phyloP scores from a whole-genome alignment of 1,140 invertebrate genomes.

The Ceratitis capitata region DNA sequence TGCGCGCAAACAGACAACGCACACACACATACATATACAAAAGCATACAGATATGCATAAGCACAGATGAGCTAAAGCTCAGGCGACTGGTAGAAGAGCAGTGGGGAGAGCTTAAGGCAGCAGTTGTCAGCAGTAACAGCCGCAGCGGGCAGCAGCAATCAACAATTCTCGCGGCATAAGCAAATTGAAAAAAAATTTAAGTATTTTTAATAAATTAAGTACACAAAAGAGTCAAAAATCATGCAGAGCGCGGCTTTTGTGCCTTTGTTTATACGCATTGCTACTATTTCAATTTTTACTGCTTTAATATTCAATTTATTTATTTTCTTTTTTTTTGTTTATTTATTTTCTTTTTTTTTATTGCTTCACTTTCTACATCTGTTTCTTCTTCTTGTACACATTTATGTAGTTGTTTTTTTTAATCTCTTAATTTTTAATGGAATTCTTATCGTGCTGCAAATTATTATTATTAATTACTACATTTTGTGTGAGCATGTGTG shows the following conservation, averaged over 20 bases:
- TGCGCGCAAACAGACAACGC: not conserved
- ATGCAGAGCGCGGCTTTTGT: not conserved
- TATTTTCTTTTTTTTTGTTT: not conserved
- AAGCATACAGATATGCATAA: not conserved
- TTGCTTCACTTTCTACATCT: not conserved
- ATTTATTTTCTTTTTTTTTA: not conserved
- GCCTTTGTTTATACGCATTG: not conserved
- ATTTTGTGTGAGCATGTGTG: not conserved
- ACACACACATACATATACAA: not conserved
- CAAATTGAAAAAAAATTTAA: conserved; percentile 1
- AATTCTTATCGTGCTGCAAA: conserved; percentile 36
- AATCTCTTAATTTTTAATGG: conserved; percentile 32
- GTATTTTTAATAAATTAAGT: conserved; percentile 26
- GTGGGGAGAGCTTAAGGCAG: not conserved
- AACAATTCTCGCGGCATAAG: not conserved
- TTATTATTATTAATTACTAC: conserved; percentile 24
- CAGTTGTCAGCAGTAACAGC: not conserved
- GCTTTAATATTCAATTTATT: not conserved
- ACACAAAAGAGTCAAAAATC: conserved; percentile 33
- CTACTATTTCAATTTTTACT: conserved; percentile 26
- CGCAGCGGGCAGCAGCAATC: not conserved
- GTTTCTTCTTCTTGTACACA: not conserved
- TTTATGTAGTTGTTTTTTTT: not conserved
- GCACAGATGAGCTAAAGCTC: not conserved
- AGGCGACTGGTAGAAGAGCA: not conserved